Evolutionary conservation across 1,140 invertebrate genomes (phyloP).

Genomic region (Drosophila eugracilis): DNA sequence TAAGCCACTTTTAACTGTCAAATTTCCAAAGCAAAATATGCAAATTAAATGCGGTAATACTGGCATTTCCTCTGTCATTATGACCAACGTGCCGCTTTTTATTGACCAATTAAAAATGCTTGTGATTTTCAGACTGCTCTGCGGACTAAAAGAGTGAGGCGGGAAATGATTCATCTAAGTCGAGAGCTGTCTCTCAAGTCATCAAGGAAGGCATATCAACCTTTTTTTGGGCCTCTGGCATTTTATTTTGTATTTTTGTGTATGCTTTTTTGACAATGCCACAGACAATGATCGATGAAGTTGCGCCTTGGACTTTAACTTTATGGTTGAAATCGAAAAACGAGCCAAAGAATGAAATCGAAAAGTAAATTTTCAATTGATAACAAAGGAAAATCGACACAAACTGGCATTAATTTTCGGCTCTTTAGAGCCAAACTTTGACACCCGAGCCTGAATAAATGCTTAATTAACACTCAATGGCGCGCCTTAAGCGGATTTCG

Average conservation of each 20-base stretch:
- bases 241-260: slow-evolving; percentile 41
- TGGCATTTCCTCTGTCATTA: slow-evolving; percentile 68
- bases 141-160: slow-evolving; percentile 17
- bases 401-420: slow-evolving; percentile 76
- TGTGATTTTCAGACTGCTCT: too few species aligned
- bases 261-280: slow-evolving; percentile 48
- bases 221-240: slow-evolving; percentile 45
- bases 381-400: slow-evolving; percentile 70
- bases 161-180: slow-evolving; percentile 58
- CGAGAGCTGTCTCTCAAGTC: slow-evolving; percentile 39
- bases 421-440: slow-evolving; percentile 78
- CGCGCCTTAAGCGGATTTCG: slow-evolving; percentile 57
- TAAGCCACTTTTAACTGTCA: slow-evolving; percentile 57
- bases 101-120: slow-evolving; percentile 61
- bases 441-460: slow-evolving; percentile 78
- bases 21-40: slow-evolving; percentile 51
- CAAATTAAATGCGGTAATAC: slow-evolving; percentile 48
- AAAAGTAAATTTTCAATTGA: slow-evolving; percentile 68
- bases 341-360: slow-evolving; percentile 29
- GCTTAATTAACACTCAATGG: slow-evolving; percentile 83
- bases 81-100: slow-evolving; percentile 42
- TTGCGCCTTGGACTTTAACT: slow-evolving; percentile 66
- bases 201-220: slow-evolving; percentile 38
- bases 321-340: slow-evolving; percentile 55
- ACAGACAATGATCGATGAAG: slow-evolving; percentile 75